phyloP scores from a whole-genome alignment of 2,888 invertebrate genomes.

The Chloromyia formosa region DNA sequence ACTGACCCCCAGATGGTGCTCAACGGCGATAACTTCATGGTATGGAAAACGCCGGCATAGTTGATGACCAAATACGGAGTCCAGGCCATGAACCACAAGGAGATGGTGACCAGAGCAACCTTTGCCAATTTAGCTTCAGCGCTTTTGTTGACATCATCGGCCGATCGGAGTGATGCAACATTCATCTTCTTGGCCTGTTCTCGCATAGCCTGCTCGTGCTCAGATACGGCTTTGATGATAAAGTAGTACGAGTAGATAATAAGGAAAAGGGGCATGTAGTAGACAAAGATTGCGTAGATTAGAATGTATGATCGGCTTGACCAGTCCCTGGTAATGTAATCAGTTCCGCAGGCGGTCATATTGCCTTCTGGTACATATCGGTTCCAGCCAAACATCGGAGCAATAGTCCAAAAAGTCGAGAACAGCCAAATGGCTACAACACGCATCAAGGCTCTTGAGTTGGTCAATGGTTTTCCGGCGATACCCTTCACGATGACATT shows the following conservation, averaged over 20 bases:
- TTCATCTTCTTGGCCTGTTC: conserved; percentile 74
- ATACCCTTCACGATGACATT: conserved; percentile 70
- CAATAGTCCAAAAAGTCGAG: conserved; percentile 65
- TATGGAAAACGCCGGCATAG: conserved; percentile 66
- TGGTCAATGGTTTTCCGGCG: conserved; percentile 66
- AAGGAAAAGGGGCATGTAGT: conserved; percentile 65
- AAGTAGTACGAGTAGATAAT: conserved; percentile 70
- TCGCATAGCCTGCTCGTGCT: conserved; percentile 68
- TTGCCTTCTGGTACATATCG: conserved; percentile 72
- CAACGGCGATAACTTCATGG: conserved; percentile 65
- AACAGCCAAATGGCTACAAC: conserved; percentile 66
- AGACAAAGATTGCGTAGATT: conserved; percentile 65
- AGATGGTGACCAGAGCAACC: conserved; percentile 71
- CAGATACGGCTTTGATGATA: conserved; percentile 68
- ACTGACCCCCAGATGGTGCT: conserved; percentile 69
- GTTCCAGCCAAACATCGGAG: conserved; percentile 68
- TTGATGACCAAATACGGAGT: conserved; percentile 71
- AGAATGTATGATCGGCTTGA: conserved; percentile 65
- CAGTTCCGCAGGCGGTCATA: conserved; percentile 69
- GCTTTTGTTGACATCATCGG: conserved; percentile 66
- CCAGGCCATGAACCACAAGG: conserved; percentile 74
- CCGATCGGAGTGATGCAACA: conserved; percentile 68
- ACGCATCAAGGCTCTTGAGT: conserved; percentile 63
- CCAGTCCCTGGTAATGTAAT: conserved; percentile 65
- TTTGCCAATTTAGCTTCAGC: conserved; percentile 70